Conservation (phyloP, 2,888 invertebrate genomes). For the Metellina segmentata region DNA sequence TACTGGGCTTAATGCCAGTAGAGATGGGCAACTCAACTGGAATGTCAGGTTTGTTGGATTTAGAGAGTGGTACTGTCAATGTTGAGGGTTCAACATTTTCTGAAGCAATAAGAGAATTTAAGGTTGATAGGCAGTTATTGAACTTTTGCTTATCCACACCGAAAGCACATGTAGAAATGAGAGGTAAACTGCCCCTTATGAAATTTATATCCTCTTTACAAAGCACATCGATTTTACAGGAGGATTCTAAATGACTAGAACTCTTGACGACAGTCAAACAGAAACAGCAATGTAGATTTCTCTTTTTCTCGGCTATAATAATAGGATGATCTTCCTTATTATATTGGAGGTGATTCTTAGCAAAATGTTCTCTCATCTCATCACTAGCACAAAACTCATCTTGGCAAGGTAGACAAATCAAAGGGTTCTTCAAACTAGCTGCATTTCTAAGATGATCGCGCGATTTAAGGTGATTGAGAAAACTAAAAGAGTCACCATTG, state of each 20-base stretch:
- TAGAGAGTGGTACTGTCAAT: not conserved
- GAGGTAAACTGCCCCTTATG: conserved; percentile 15
- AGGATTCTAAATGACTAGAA: conserved; percentile 25
- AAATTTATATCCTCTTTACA: conserved; percentile 22
- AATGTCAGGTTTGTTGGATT: not conserved
- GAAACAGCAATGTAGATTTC: conserved; percentile 61
- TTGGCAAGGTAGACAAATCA: conserved; percentile 80
- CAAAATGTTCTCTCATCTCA: conserved; percentile 79
- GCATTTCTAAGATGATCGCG: conserved; percentile 78
- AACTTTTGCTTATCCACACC: conserved; percentile 38
- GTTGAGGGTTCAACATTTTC: not conserved
- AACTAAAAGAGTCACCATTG: conserved; percentile 86
- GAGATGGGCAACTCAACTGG: not conserved
- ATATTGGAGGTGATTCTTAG: conserved; percentile 78
- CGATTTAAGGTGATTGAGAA: conserved; percentile 83
- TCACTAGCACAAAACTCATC: conserved; percentile 78
- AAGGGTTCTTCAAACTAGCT: conserved; percentile 79
- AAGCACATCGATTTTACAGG: not conserved
- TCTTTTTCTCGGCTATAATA: conserved; percentile 58
- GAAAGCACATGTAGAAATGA: conserved; percentile 29
- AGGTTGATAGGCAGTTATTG: not conserved
- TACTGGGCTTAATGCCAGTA: not conserved
- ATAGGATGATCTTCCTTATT: conserved; percentile 49
- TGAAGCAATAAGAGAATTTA: conserved; percentile 30
- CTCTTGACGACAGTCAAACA: conserved; percentile 56